Base-by-base conservation (phyloP, 1,140 invertebrate species). In the Cepaea nemoralis region DNA sequence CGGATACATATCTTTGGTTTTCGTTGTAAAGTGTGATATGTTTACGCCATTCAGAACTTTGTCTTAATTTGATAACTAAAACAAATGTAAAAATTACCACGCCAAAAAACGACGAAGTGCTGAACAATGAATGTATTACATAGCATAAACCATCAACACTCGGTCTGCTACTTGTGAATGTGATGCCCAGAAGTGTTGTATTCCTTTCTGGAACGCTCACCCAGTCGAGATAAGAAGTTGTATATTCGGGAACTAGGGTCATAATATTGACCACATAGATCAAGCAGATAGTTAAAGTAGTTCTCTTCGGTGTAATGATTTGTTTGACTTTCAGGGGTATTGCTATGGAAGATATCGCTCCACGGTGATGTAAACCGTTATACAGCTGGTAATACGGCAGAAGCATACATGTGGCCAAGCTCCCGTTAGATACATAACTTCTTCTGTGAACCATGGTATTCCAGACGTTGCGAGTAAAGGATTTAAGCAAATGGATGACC, bases 301-400 rank as follows among this genome's bases (percentile, higher is more conserved):
- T 42, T 19, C 6, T 39, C 19, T 35, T 10, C n/a, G 35, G 69
- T 8, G 69, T 70, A n/a, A 70, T 39, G 35, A 70, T 70, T 19
- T 70, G 35, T n/a, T 70, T 70, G 2, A 70, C 69, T 70, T 70
- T 70, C 39, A 70, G 27, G 5, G 69, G 69, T 3, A 70, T 70
- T 39, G 69, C 69, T 1, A 70, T 70, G 69, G 8, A 70, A 70
- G 69, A 19, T 37, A 70, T 40, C 69, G 19, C 19, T 70, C 69
- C 0, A n/a, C 69, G 12, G 69, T 70, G 24, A 70, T 42, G 40
- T 40, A 70, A 1, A 42, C 69, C 39, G 69, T 70, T 1, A 70
- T 42, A 24, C 27, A 70, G 19, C 69, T 24, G 22, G 69, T 70
- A 22, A 70, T 70, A 3, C 69, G 35, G 0, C 35, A 35, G 37